Conservation (phyloP, 1,140 invertebrate species). For the Brachionus sp. region DNA sequence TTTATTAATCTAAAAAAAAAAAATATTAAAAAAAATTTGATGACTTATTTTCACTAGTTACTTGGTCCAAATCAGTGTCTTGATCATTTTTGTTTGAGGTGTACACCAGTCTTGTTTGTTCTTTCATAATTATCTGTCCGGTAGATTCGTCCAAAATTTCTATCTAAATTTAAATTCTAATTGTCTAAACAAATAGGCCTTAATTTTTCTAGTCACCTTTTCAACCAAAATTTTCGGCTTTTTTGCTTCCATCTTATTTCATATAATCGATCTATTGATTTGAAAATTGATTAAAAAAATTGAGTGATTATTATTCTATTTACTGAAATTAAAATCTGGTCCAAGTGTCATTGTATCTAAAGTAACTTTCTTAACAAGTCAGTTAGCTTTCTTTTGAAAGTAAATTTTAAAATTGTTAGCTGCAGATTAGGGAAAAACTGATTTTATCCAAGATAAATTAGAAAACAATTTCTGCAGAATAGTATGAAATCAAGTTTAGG, state of each 20-base stretch:
- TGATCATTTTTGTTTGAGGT: background rate
- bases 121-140: conserved; percentile 39
- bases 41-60: background rate
- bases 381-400: background rate
- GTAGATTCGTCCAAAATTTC: conserved; percentile 44
- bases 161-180: background rate
- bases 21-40: background rate
- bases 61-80: background rate
- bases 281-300: background rate
- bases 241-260: background rate
- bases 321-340: background rate
- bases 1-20: background rate
- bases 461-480: conserved; percentile 15
- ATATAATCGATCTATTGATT: background rate
- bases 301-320: background rate
- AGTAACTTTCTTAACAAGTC: background rate
- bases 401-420: background rate
- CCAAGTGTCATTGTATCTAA: background rate
- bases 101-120: conserved; percentile 16
- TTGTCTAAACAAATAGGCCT: background rate
- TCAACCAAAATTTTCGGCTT: conserved; percentile 34
- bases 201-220: background rate
- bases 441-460: conserved; percentile 14
- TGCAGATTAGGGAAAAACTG: conserved; percentile 3
- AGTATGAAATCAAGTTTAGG: conserved; percentile 39